Percentiles rank a stretch among this genome's conserved stretches.
phyloP scores from a whole-genome alignment of 2,888 invertebrate species.

The Dasysyrphus tricinctus region DNA sequence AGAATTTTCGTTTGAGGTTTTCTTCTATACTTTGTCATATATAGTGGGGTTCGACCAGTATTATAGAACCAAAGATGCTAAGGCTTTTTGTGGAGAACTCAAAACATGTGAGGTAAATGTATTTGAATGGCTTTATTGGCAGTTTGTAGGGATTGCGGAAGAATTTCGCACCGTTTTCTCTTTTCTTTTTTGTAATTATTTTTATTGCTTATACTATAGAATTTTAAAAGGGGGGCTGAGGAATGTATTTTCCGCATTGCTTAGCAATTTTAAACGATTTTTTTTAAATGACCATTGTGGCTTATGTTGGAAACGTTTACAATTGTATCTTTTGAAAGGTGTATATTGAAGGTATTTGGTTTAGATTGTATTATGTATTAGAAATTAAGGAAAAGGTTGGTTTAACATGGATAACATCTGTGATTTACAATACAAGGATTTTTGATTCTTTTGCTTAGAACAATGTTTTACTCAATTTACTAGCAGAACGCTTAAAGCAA shows the following conservation, averaged over 20 bases:
- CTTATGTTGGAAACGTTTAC: constrained; percentile 31
- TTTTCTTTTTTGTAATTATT: constrained; percentile 63
- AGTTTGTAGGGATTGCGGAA: constrained; percentile 69
- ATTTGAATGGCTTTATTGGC: constrained; percentile 69
- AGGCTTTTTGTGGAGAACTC: constrained; percentile 9
- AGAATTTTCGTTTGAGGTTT: constrained; percentile 33
- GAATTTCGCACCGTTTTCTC: constrained; percentile 63
- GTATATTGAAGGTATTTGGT: not conserved
- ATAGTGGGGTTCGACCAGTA: constrained; percentile 38
- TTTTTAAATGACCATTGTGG: constrained; percentile 48
- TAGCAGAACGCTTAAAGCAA: not conserved
- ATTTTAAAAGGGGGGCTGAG: constrained; percentile 30
- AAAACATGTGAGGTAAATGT: constrained; percentile 59
- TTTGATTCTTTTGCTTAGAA: not conserved
- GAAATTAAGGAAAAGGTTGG: not conserved
- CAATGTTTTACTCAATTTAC: not conserved
- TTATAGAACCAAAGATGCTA: not conserved
- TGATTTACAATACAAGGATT: not conserved
- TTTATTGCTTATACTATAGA: constrained; percentile 50
- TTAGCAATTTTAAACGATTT: constrained; percentile 58
- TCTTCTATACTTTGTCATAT: constrained; percentile 16
- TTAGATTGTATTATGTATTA: not conserved
- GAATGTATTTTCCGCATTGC: constrained; percentile 60
- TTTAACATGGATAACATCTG: constrained; percentile 2
- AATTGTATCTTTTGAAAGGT: constrained; percentile 2